Conservation (phyloP, 2,797 vertebrate genomes). For the Myiotriccus ornatus region DNA sequence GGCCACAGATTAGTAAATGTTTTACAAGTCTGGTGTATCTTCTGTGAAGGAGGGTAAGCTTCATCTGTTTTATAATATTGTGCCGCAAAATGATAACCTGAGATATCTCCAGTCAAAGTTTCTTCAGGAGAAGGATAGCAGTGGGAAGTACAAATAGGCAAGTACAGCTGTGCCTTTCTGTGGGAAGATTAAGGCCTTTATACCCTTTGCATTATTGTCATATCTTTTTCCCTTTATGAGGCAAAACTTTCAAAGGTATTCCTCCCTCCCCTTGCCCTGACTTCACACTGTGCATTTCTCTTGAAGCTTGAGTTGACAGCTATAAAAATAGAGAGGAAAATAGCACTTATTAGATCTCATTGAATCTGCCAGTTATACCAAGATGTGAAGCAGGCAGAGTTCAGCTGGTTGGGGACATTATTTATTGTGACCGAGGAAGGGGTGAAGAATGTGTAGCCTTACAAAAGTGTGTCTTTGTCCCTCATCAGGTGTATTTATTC, state of each 20-base stretch:
- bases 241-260: background rate
- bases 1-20: background rate
- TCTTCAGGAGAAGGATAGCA: background rate
- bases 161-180: background rate
- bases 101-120: background rate
- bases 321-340: conserved; percentile 17
- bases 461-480: background rate
- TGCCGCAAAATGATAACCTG: background rate
- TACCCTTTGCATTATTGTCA: background rate
- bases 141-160: fast-evolving
- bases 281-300: background rate
- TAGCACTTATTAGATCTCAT: background rate
- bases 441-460: background rate
- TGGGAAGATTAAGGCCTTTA: background rate
- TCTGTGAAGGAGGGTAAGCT: background rate
- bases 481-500: background rate
- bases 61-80: background rate
- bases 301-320: conserved; percentile 14
- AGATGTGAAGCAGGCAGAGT: background rate
- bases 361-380: background rate
- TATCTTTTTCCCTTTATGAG: background rate
- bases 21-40: background rate
- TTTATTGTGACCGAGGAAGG: background rate
- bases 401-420: background rate
- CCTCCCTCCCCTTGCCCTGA: background rate